Evolutionary conservation across 2,797 vertebrate species (phyloP).

Genomic region (Spondyliosoma cantharus): DNA sequence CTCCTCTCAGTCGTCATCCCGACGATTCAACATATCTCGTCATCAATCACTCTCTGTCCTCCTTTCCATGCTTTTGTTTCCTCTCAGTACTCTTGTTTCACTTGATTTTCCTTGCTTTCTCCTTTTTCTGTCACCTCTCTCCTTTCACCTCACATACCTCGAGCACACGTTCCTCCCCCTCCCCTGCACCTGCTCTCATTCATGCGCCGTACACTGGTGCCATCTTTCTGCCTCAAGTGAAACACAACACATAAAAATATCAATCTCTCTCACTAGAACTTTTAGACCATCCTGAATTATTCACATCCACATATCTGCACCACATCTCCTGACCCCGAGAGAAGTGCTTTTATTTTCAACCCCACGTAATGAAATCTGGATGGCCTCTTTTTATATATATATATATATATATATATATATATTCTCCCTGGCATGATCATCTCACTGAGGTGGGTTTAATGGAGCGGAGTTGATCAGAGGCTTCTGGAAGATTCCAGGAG

Average conservation of each 20-base stretch:
- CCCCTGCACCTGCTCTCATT: constrained; percentile 46
- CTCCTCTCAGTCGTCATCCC: constrained; percentile 9
- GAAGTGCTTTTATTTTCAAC: constrained; percentile 82
- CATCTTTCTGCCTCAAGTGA: constrained; percentile 70
- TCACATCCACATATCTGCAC: constrained; percentile 74
- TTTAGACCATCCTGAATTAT: constrained; percentile 82
- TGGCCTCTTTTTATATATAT: constrained; percentile 39
- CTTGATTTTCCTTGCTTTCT: constrained; percentile 3
- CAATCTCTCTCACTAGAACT: constrained; percentile 63
- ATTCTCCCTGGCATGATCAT: constrained; percentile 43
- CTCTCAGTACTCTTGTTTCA: not conserved
- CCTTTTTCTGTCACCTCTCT: not conserved
- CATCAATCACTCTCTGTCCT: not conserved
- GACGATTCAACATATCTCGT: constrained; percentile 4
- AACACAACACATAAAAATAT: constrained; percentile 72
- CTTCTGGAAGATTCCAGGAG: constrained; percentile 63
- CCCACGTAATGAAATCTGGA: constrained; percentile 71
- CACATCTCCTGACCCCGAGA: constrained; percentile 68
- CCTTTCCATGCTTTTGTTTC: constrained; percentile 17
- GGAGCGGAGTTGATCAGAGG: constrained; percentile 60
- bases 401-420: constrained; percentile 5
- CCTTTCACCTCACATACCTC: constrained; percentile 29
- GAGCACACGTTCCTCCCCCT: not conserved
- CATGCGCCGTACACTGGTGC: constrained; percentile 55
- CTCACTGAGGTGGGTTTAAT: constrained; percentile 63